A percentile compares a stretch with the other conserved stretches of the same genome.
These are phyloP conservation scores for Callyntrura sp. DNA, from an alignment of 2,888 invertebrate species.

Conservation along the genomic window DNA sequence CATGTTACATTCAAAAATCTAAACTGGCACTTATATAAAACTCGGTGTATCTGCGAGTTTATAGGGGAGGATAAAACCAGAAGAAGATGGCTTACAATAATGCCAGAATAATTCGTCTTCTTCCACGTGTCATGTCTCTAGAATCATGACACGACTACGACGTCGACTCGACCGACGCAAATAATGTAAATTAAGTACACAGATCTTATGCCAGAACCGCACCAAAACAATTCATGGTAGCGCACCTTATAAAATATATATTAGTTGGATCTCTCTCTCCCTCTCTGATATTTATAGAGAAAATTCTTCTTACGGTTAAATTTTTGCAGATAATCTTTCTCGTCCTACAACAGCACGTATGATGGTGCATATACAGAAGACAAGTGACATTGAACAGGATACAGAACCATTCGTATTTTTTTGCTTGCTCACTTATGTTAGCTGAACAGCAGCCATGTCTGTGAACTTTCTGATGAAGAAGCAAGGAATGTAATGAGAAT, in stretches of 20 bases:
- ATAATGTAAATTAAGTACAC: slow-evolving; percentile 53
- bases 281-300: neutral
- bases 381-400: slow-evolving; percentile 61
- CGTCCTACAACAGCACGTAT: neutral
- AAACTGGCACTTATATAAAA: slow-evolving; percentile 27
- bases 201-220: neutral
- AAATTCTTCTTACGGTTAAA: neutral
- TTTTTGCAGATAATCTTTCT: slow-evolving; percentile 15
- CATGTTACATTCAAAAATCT: slow-evolving; percentile 14
- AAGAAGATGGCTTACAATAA: slow-evolving; percentile 1
- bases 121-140: slow-evolving; percentile 67
- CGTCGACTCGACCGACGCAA: slow-evolving; percentile 45
- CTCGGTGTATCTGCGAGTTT: neutral
- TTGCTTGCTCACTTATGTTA: neutral
- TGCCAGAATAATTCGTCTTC: slow-evolving; percentile 61
- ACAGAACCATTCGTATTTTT: slow-evolving; percentile 46
- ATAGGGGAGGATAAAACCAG: slow-evolving; percentile 1
- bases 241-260: neutral
- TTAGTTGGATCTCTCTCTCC: neutral
- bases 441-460: neutral
- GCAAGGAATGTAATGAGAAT: neutral
- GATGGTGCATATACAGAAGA: neutral
- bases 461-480: slow-evolving; percentile 22
- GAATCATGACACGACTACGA: slow-evolving; percentile 55
- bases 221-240: slow-evolving; percentile 5